Evolutionary conservation across 2,888 invertebrate species (phyloP), one percentile per base, ranked within the genome.

Genomic region (Hymenopus coronatus): DNA sequence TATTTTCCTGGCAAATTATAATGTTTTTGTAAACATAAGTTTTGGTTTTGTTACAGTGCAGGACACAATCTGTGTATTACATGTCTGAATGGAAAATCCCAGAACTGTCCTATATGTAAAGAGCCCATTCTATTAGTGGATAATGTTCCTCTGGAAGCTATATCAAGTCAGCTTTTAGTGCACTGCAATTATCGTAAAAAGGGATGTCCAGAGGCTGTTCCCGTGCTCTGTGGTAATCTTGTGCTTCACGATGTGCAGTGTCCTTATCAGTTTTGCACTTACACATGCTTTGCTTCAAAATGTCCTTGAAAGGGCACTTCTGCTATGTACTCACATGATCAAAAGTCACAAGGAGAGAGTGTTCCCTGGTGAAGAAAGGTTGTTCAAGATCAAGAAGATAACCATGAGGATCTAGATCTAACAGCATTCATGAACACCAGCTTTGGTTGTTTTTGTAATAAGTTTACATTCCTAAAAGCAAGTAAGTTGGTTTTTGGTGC

Each of bases 341-440:
- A 20, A 28, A 12, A 6, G 20, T 28, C 86, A 86, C 81, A 70
- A 9, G 2, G 86, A 81, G 28, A 12, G 86, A 81, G 70, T 86
- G 12, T 54, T 86, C 70, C 0, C 30, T 27, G 54, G 70, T 6
- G 28, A 28, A 28, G 86, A 86, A 30, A 86, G 81, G 28, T 54
- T 86, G n/a, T 86, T 86, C 86, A 86, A 81, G 28, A 81, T 86
- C 28, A 86, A 70, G 86, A 86, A 86, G 14, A 70, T 86, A 86
- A 70, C 8, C 86, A 81, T 30, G 81, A 86, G 25, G 86, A 86
- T 7, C 4, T 86, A 46, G 81, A 86, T 28, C 28, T 81, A 81
- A 86, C 28, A 28, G 54, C 28, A 54, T 70, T 86, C 12, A 70
- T 86, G 28, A n/a, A 9, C 20, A 46, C 70, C 20, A 2, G 1